Base-by-base conservation (phyloP, 64 coral and sea anemone genomes). In the Dendronephthya gigantea region DNA sequence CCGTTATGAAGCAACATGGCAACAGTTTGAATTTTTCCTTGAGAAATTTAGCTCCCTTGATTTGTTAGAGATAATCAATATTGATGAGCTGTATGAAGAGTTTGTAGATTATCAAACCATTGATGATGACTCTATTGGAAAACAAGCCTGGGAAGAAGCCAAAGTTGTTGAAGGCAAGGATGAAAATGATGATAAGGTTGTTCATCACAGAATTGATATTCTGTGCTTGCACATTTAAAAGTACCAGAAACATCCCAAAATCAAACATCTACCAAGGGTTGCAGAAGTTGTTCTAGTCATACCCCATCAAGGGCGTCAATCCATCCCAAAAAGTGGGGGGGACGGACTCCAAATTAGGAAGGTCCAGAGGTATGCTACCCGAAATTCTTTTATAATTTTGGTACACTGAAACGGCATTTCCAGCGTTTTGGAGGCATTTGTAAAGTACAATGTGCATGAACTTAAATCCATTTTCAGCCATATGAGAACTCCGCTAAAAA, bases 81-180 rank as follows among this genome's bases (percentile, higher is more conserved):
- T 58, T 88, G 86, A 88, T 45, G 49, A 22, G 16, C 74, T 88
- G 14, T 37, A 88, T 58, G 74, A 88, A 81, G 74, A 88, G 55
- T 88, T 88, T 82, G 48, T 47, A 51, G 86, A 88, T 50, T 88
- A 88, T 82, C 86, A 88, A 82, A 88, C 68, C n/a, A 75, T 88
- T 25, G 27, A 35, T 83, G 87, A 88, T 88, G 19, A 34, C 82
- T 49, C 79, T 1, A 88, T 88, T 88, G 87, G 87, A 76, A n/a
- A 12, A 39, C 33, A 31, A 76, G 50, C 50, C 82, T 88, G 76
- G 76, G 0, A 83, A 62, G 70, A 33, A 28, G 87, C 87, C 40
- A 88, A 88, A 52, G 87, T 83, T 55, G 76, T 88, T 59, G 49
- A 88, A 37, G 49, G 47, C 12, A 55, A 37, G 51, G 86, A 87